Base-by-base conservation (phyloP, 1,140 invertebrate genomes). In the Brachystomella parvula region DNA sequence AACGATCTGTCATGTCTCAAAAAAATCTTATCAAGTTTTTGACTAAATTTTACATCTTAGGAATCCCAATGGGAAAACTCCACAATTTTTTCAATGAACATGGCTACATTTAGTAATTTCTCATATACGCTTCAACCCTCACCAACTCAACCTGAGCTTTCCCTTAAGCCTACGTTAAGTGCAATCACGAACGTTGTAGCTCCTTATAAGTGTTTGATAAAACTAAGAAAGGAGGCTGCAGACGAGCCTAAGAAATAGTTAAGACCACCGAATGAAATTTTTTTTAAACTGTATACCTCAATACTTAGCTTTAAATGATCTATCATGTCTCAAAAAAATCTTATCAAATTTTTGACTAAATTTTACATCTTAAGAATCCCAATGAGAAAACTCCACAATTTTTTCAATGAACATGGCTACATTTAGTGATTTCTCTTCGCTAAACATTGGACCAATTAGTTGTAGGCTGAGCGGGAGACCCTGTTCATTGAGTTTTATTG, bases 381-480 rank as follows among this genome's bases (percentile, higher is more conserved):
- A 47, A 28, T 63, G 61, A n/a, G 26, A 60, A 79, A 92, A 93
- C 61, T 82, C 75, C 6, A 91, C 83, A 68, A 81, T 75, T 47
- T 82, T 79, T 81, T 98, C 92, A 67, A 97, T 85, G 83, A 86
- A 92, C 68, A 89, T 89, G 1, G 92, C 92, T 31, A 90, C 82
- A 60, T 83, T 85, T 1, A 98, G 79, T 47, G 98, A 75, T 61
- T 83, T 76, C 49, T 87, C 78, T 77, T 98, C 95, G 35, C 87
- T 84, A 61, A 92, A 83, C 68, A 80, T 81, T 24, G 86, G 86
- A 1, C 88, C 90, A 81, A 98, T 94, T n/a, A 99, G 76, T 79
- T 99, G 96, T 35, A 99, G 75, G 61, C 92, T 89, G 2, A 99
- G 77, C 0, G 96, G 96, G 44, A 98, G 76, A 1, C 86, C 86